Evolutionary conservation across 37 sponge, comb jelly and placozoan species (phyloP), one percentile per base, ranked within the genome.

Genomic region (Mnemiopsis leidyi): DNA sequence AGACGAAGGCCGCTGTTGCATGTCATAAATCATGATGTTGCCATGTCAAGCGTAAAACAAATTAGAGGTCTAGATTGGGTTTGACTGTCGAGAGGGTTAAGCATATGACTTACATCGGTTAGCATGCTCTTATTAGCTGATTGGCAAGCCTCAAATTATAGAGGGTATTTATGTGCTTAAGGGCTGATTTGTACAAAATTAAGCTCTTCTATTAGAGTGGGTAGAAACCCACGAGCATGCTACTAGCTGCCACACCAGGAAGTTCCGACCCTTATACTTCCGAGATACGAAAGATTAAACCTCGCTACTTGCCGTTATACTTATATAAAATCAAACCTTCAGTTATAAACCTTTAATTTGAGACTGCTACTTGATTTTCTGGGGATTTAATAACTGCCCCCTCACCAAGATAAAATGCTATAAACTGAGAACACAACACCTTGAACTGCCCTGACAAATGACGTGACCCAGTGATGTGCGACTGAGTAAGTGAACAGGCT

Each of bases 131-230:
- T 26, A 77, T 77, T 77, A 77, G 79, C 79, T 77, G 33, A 77
- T 77, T 77, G 79, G 32, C 26, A 34, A 9, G 36, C 20, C 79
- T 34, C 20, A 34, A 77, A 77, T 77, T 77, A 77, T 77, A 5
- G 79, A 32, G 35, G 79, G 79, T 34, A 77, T 77, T 77, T 77
- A 77, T 32, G 79, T 77, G 79, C 79, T 77, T 69, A 69, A 69
- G 73, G 29, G 73, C 29, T 25, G 73, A 69, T 69, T 25, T 69
- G 73, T 69, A 69, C 29, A 69, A 48, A 13, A 48, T 48, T 48
- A 48, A 48, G 61, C 5, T 48, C 9, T 48, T 48, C 13, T 18
- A 48, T 48, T 18, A 5, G n/a, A n/a, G n/a, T n/a, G n/a, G n/a
- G n/a, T n/a, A n/a, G n/a, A n/a, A n/a, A n/a, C n/a, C n/a, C n/a